Base-by-base conservation (phyloP, 2,113 vertebrate genomes). In the Tetrax tetrax region DNA sequence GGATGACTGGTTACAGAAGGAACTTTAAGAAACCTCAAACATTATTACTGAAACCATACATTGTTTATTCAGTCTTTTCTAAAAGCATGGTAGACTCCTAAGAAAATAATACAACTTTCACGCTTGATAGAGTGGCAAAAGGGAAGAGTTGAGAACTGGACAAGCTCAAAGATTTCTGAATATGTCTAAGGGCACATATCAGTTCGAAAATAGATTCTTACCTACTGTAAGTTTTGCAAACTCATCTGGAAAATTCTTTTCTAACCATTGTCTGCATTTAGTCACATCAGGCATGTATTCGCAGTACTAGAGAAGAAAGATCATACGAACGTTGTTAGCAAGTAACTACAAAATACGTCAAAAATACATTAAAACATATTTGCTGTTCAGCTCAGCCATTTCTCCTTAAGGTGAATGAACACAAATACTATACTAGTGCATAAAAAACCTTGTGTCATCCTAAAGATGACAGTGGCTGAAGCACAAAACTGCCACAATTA, bases 221-320 rank as follows among this genome's bases (percentile, higher is more conserved):
- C 99, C 99, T 95, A 99, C 98, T 96, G 98, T 99, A 96, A 99
- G 98, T 96, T 99, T 99, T 96, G 99, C 99, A 98, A 99, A 99
- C 71, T 99, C 98, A 91, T 99, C 99, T 84, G 99, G 99, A 92
- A 99, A 99, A 97, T 99, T 99, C 98, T 99, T 99, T 98, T 99
- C 99, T 94, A 99, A 98, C 99, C 99, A 99, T 23, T 99, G 99
- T 94, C 99, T 98, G 96, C 99, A 99, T 97, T 99, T 99, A 95
- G 99, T 98, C 37, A 99, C 99, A 97, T 99, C 99, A 23, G 99
- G 99, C 99, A 99, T 99, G 94, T 99, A 99, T 98, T 99, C 99
- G 66, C 99, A 99, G 98, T 99, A 99, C 99, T 99, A 85, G 53
- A 77, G 66, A 23, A 51, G 51, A 87, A 94, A 96, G 41, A n/a